Evolutionary conservation across 2,888 invertebrate genomes (phyloP).

Genomic region (Hypena proboscidalis): DNA sequence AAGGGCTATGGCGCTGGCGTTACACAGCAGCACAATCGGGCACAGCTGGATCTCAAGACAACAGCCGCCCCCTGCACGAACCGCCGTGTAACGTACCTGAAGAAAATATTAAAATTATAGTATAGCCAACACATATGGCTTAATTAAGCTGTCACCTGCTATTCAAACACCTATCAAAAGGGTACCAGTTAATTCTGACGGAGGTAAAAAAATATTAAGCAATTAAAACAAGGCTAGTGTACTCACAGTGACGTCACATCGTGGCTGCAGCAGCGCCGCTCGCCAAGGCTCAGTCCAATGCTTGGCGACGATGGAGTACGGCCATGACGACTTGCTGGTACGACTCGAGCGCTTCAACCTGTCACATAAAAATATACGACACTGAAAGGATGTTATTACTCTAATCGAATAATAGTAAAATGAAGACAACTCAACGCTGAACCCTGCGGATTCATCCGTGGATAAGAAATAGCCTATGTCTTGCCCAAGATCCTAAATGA

Average conservation of each 20-base stretch:
- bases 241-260: conserved; percentile 72
- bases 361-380: too few relatives aligned
- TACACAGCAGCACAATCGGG: conserved; percentile 66
- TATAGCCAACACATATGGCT: not conserved
- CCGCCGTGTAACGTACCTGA: conserved; percentile 65
- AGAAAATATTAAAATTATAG: not conserved
- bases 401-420: not conserved
- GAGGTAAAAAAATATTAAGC: too few relatives aligned
- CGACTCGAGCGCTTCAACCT: conserved; percentile 58
- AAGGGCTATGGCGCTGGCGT: conserved; percentile 63
- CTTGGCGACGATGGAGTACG: conserved; percentile 66
- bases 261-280: conserved; percentile 65
- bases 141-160: too few relatives aligned
- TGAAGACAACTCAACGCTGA: too few relatives aligned
- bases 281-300: conserved; percentile 64
- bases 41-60: conserved; percentile 61
- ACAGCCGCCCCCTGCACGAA: conserved; percentile 72
- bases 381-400: not conserved
- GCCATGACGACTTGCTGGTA: conserved; percentile 55
- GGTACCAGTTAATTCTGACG: too few relatives aligned
- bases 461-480: too few relatives aligned
- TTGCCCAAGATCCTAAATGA: too few relatives aligned
- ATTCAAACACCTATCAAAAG: too few relatives aligned
- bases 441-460: too few relatives aligned
- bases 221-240: too few relatives aligned